A percentile compares a stretch with the other conserved stretches of the same genome.
These are phyloP conservation scores for Clarias macrocephalus DNA, from an alignment of 2,113 vertebrate species.

Conservation along the genomic window DNA sequence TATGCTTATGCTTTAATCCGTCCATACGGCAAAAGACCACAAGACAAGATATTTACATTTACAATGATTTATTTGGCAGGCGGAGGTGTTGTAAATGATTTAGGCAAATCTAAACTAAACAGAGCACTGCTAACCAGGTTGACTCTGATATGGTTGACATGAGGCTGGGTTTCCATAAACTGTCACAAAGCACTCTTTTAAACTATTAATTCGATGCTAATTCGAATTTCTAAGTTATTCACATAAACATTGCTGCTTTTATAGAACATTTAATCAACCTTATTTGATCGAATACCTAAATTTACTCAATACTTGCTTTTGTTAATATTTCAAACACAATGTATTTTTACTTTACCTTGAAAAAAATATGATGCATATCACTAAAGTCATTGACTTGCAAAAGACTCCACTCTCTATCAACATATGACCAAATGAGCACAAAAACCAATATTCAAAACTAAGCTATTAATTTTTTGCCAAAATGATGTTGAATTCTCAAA, in stretches of 20 bases:
- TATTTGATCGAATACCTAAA: not conserved
- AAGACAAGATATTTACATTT: not conserved
- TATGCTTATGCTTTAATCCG: not conserved
- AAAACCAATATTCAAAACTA: not conserved
- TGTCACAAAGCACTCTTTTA: not conserved
- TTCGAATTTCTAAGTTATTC: not conserved
- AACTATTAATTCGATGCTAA: not conserved
- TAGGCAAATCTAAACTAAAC: constrained; percentile 4
- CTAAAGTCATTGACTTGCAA: constrained; percentile 19
- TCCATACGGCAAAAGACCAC: not conserved
- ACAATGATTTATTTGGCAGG: not conserved
- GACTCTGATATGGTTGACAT: not conserved
- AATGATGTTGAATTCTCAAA: not conserved
- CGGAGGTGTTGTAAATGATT: not conserved
- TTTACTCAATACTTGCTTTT: not conserved
- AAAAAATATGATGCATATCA: not conserved
- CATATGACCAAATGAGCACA: not conserved
- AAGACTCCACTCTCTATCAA: not conserved
- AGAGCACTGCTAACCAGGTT: not conserved
- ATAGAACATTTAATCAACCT: not conserved
- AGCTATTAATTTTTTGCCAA: not conserved
- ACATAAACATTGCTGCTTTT: not conserved
- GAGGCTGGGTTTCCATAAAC: not conserved
- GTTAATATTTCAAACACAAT: not conserved
- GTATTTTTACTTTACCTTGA: not conserved